Evolutionary conservation across 2,888 invertebrate genomes (phyloP), one percentile per base, ranked within the genome.

Genomic region (Apoderus coryli): DNA sequence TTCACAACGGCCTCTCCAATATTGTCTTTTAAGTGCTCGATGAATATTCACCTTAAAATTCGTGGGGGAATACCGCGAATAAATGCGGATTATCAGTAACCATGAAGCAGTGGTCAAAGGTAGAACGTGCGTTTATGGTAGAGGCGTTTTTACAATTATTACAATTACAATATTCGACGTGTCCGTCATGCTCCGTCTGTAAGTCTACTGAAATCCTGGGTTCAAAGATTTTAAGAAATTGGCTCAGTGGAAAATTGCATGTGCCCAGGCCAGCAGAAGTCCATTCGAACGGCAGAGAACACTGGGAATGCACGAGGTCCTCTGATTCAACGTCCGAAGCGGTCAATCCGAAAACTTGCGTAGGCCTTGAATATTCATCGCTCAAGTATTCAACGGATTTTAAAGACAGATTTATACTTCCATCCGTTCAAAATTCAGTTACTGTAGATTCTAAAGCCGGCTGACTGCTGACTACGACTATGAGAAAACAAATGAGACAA

Each of bases 131-230:
- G n/a, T n/a, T n/a, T n/a, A n/a, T n/a, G n/a, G n/a, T n/a, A n/a
- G n/a, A n/a, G n/a, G n/a, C n/a, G n/a, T n/a, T n/a, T n/a, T n/a
- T n/a, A n/a, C n/a, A n/a, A n/a, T n/a, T n/a, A n/a, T n/a, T n/a
- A n/a, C n/a, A n/a, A 19, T 19, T 19, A 19, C 19, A 19, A 19
- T 19, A 19, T 19, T 19, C 19, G 19, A n/a, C 19, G 19, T 19
- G 19, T 19, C 19, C 19, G 19, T 19, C 7, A 19, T 19, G 19
- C 19, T 19, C 19, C 19, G 19, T 19, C 6, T n/a, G 19, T n/a
- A 19, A 19, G n/a, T 19, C n/a, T 19, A 19, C 19, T 19, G 19
- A 19, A 19, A 19, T 19, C 19, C 19, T 19, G 19, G n/a, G 19
- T 19, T 19, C 19, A 19, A 19, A 19, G n/a, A n/a, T n/a, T n/a